phyloP scores from a whole-genome alignment of 2,113 vertebrate species.

The Pampusana beccarii region DNA sequence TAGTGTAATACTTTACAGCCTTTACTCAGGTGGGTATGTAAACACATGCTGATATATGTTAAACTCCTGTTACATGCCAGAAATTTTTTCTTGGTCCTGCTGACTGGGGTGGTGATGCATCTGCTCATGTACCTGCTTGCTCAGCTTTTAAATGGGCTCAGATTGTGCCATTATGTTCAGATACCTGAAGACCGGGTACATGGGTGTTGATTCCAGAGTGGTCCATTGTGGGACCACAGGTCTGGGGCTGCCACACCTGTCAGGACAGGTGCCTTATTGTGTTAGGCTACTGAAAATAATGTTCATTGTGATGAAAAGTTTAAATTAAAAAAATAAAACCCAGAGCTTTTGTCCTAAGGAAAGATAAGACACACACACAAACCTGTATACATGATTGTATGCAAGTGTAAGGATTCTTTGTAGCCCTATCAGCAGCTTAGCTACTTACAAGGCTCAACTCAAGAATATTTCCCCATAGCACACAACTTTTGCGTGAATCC shows the following conservation, averaged over 20 bases:
- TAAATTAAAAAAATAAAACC: background rate
- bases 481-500: background rate
- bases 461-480: background rate
- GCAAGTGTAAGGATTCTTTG: background rate
- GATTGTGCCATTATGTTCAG: background rate
- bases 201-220: background rate
- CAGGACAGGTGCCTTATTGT: background rate
- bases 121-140: background rate
- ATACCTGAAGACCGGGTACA: background rate
- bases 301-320: background rate
- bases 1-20: background rate
- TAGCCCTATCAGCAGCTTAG: background rate
- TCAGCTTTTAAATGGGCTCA: background rate
- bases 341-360: background rate
- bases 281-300: background rate
- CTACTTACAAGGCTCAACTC: background rate
- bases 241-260: background rate
- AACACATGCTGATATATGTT: background rate
- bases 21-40: background rate
- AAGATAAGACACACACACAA: background rate
- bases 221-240: background rate
- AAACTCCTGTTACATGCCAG: background rate
- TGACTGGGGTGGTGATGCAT: rapidly evolving
- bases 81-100: background rate
- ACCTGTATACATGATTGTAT: background rate